Evolutionary conservation across 1,140 invertebrate species (phyloP).

Genomic region (Tetragnatha versicolor): DNA sequence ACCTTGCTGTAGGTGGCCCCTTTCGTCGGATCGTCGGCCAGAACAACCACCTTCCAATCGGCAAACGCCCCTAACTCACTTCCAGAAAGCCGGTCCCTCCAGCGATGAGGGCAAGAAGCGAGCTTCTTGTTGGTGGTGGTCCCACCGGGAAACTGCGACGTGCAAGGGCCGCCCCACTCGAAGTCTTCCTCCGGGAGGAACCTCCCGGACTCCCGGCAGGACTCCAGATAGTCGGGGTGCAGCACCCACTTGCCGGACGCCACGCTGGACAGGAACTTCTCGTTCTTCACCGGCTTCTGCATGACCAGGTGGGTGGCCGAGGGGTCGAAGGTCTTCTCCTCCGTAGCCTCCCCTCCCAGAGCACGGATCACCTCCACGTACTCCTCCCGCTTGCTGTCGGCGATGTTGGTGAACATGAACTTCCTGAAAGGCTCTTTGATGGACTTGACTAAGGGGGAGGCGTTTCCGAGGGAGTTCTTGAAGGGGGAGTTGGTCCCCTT

Average conservation of each 20-base stretch:
- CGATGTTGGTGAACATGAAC: constrained; percentile 65
- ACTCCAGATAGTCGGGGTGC: constrained; percentile 77
- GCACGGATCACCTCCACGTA: constrained; percentile 69
- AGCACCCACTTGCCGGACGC: constrained; percentile 88
- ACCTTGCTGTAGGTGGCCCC: constrained; percentile 37
- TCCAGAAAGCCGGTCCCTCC: constrained; percentile 23
- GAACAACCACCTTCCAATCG: constrained; percentile 42
- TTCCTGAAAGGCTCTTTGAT: no score
- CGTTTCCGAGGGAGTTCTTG: no score
- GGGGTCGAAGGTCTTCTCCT: constrained; percentile 71
- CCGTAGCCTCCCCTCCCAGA: constrained; percentile 74
- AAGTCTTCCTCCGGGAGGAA: constrained; percentile 68
- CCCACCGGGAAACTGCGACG: not conserved
- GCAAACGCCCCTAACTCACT: constrained; percentile 29
- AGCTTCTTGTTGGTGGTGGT: constrained; percentile 16
- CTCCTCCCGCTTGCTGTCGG: constrained; percentile 61
- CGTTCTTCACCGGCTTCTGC: constrained; percentile 76
- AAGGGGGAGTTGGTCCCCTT: not conserved
- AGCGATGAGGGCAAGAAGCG: constrained; percentile 36
- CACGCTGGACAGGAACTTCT: constrained; percentile 83
- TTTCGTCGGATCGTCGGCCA: constrained; percentile 42
- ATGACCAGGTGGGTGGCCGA: constrained; percentile 80
- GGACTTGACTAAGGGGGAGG: no score
- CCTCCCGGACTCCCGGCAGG: constrained; percentile 69
- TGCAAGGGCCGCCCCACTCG: constrained; percentile 49